Percentiles rank a stretch among this genome's conserved stretches.
phyloP scores from a whole-genome alignment of 2,888 invertebrate genomes.

The Diplazon laetatorius region DNA sequence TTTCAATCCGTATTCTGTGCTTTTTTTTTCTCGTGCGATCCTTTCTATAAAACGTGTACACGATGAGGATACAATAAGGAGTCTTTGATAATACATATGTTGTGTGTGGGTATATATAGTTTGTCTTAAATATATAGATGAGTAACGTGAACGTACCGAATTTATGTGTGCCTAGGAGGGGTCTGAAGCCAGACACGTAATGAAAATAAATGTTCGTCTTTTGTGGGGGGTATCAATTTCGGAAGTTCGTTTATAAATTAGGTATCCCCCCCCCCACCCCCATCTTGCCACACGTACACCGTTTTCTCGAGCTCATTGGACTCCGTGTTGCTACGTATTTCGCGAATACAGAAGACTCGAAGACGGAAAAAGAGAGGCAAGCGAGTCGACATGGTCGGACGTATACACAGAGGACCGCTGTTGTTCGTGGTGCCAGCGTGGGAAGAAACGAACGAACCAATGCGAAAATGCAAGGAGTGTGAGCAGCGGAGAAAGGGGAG shows the following conservation, averaged over 20 bases:
- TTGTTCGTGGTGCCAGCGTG: conserved; percentile 19
- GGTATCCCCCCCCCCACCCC: too few species aligned
- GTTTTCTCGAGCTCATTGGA: background rate
- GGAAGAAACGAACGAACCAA: conserved; percentile 45
- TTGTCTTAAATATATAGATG: background rate
- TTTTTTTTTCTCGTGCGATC: background rate
- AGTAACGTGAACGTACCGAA: background rate
- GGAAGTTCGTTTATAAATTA: conserved; percentile 17
- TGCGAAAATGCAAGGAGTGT: conserved; percentile 37
- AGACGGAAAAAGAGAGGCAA: conserved; percentile 28
- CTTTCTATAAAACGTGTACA: background rate
- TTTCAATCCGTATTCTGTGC: background rate
- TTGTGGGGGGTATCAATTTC: background rate
- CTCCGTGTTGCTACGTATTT: conserved; percentile 17
- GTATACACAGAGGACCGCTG: conserved; percentile 10
- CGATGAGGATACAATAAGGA: background rate
- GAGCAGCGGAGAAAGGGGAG: conserved; percentile 39
- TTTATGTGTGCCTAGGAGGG: background rate
- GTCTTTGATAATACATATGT: background rate
- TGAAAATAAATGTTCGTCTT: background rate
- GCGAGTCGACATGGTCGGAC: background rate
- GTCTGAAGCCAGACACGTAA: background rate
- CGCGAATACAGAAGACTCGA: conserved; percentile 21
- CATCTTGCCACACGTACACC: background rate
- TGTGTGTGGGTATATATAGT: background rate